Evolutionary conservation across 2,797 vertebrate genomes (phyloP).

Genomic region (Brotula barbata): DNA sequence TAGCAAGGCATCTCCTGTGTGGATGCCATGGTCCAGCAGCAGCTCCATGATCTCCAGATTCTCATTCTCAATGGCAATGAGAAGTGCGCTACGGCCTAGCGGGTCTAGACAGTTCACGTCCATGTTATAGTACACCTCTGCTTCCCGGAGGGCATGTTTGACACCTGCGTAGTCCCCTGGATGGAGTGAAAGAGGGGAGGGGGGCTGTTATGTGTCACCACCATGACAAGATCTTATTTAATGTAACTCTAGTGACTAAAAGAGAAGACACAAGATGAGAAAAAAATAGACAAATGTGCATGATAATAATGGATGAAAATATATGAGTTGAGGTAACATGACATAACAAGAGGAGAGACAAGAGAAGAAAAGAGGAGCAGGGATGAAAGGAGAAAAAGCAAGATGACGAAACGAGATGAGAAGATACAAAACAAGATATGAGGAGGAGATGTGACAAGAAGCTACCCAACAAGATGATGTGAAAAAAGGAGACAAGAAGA

Average conservation of each 20-base stretch:
- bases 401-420: too few relatives aligned
- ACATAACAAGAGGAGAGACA: too few relatives aligned
- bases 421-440: too few relatives aligned
- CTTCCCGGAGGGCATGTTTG: slow-evolving; percentile 92
- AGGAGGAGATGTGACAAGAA: too few relatives aligned
- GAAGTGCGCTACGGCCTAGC: slow-evolving; percentile 90
- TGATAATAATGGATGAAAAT: too few relatives aligned
- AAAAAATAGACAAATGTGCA: too few relatives aligned
- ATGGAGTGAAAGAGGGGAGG: too few relatives aligned
- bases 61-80: slow-evolving; percentile 97
- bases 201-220: not conserved
- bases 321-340: too few relatives aligned
- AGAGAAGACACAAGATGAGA: not conserved
- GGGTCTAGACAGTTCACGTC: slow-evolving; percentile 97
- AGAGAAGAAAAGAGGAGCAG: too few relatives aligned
- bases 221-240: not conserved
- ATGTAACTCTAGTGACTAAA: not conserved
- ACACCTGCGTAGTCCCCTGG: slow-evolving; percentile 92
- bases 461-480: too few relatives aligned
- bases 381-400: too few relatives aligned
- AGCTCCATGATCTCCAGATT: slow-evolving; percentile 97
- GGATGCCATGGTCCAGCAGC: slow-evolving; percentile 88
- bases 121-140: slow-evolving; percentile 96
- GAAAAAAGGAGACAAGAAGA: too few relatives aligned
- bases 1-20: slow-evolving; percentile 92